Base-by-base conservation (phyloP, 1,140 invertebrate genomes). In the Adelges cooleyi region DNA sequence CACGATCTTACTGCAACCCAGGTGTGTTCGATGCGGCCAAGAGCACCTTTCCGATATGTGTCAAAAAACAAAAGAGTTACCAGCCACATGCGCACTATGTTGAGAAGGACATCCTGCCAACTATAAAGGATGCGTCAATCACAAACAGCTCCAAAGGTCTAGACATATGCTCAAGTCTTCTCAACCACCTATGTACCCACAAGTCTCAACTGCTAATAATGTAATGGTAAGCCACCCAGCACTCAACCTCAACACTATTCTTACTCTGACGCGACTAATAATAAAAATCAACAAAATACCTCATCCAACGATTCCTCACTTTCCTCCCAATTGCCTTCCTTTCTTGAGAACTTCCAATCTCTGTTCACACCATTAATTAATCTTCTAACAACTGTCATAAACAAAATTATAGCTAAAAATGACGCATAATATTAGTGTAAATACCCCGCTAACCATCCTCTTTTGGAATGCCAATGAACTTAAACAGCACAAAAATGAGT, bases 41-140 rank as follows among this genome's bases (percentile, higher is more conserved):
- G 17, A 38, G 3, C 66, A 67, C 29, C 10, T 25, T 36, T 20
- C 52, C 15, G 25, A 20, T 5, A 29, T 13, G 23, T 66, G 65
- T 66, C 4, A 49, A 38, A 66, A 52, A 38, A 18, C 15, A 9
- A 46, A 29, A 15, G 40, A 65, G 15, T 17, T 27, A 22, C 50
- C 50, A 23, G 65, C 51, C 15, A 66, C 4, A 18, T 66, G 65
- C 51, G 65, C 65, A 13, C 36, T 66, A 18, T 56, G 75, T 53
- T 53, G 69, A 6, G 69, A 72, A 36, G 66, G 71, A 9, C 74
- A 77, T 48, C 69, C 73, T 29, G 73, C 73, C 17, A 76, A 72
- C 66, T 74, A 74, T 42, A 72, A 69, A 69, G 72, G 72, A 2
- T 75, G 74, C 51, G n/a, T 2, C 15, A 67, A 73, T 9, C 70